phyloP scores from a whole-genome alignment of 92 coral and sea anemone genomes.

The Epizoanthus scotinus region DNA sequence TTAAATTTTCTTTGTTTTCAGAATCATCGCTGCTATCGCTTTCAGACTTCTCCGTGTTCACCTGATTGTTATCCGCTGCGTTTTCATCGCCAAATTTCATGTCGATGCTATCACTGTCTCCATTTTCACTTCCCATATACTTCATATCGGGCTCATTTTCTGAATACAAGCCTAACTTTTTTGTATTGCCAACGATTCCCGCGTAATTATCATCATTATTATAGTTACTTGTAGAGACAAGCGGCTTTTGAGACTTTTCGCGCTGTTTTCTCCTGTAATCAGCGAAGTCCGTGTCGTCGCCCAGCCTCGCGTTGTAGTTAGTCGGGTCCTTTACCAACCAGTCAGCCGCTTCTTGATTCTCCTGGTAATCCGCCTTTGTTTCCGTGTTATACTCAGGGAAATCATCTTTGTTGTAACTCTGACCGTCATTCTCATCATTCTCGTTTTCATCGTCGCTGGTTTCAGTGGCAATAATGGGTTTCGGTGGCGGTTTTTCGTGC shows the following conservation, averaged over 20 bases:
- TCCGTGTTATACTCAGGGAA: constrained; percentile 79
- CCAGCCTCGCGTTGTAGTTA: constrained; percentile 48
- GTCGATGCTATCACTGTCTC: not conserved
- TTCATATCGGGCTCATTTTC: not conserved
- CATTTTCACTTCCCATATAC: not conserved
- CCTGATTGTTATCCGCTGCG: not conserved
- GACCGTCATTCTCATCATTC: constrained; percentile 33
- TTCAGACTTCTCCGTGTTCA: not conserved
- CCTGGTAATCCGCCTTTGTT: constrained; percentile 76
- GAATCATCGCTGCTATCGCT: not conserved
- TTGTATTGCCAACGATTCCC: constrained; percentile 8
- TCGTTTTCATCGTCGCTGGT: constrained; percentile 7
- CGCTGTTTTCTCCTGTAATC: not conserved
- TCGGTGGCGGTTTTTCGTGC: constrained; percentile 51
- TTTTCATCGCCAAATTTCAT: constrained; percentile 13
- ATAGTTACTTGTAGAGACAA: not conserved
- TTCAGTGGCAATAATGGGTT: constrained; percentile 62
- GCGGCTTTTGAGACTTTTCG: not conserved
- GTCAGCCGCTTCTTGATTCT: constrained; percentile 85
- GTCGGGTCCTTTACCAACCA: constrained; percentile 84
- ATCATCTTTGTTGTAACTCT: constrained; percentile 44
- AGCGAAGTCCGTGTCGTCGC: constrained; percentile 32
- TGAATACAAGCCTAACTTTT: constrained; percentile 6
- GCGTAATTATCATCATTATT: constrained; percentile 29
- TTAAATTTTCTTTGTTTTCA: not conserved